Conservation (phyloP, 2,888 invertebrate genomes). For the Thyatira batis region DNA sequence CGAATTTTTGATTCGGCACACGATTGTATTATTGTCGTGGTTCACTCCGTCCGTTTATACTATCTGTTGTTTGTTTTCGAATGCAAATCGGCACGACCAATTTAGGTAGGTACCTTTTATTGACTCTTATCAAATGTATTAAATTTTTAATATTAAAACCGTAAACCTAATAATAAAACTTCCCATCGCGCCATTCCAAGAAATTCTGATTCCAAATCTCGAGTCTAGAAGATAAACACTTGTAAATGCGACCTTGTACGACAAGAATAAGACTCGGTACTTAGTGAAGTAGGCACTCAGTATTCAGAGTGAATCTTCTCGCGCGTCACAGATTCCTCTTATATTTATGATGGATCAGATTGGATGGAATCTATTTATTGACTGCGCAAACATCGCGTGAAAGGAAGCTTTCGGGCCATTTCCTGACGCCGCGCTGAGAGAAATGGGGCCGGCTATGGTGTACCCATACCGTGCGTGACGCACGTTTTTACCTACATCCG, state of each 20-base stretch:
- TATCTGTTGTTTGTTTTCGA: constrained; percentile 49
- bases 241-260: neutral
- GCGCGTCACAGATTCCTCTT: constrained; percentile 45
- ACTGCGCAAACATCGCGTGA: constrained; percentile 69
- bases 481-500: constrained; percentile 71
- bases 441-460: constrained; percentile 64
- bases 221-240: neutral
- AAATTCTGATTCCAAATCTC: neutral
- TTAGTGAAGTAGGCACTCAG: neutral
- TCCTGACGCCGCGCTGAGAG: constrained; percentile 69
- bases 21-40: constrained; percentile 52
- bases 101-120: neutral
- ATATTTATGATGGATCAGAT: constrained; percentile 51
- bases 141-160: too few species aligned
- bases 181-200: too few species aligned
- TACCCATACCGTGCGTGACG: constrained; percentile 45
- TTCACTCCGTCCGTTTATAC: constrained; percentile 49
- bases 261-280: neutral
- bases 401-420: constrained; percentile 74
- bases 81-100: constrained; percentile 29
- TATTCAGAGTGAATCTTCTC: constrained; percentile 2
- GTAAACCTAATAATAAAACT: too few species aligned
- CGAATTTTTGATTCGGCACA: constrained; percentile 64
- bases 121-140: too few species aligned
- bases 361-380: constrained; percentile 73